These are phyloP conservation scores for Myzus persicae DNA, from an alignment of 1,140 invertebrate species.

Conservation along the genomic window DNA sequence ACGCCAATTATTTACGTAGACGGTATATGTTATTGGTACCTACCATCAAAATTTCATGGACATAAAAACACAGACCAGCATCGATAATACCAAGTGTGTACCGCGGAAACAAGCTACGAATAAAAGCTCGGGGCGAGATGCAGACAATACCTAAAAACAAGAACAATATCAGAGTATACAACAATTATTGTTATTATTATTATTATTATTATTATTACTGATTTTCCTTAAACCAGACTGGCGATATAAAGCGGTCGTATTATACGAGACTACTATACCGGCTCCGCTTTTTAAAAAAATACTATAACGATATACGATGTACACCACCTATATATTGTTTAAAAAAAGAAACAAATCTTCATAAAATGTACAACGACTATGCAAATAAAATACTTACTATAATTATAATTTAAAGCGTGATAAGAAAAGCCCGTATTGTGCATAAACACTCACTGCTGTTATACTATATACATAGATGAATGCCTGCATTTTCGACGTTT, in stretches of 20 bases:
- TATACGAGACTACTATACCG: not conserved
- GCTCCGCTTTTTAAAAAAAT: not conserved
- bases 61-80: not conserved
- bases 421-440: not conserved
- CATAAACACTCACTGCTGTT: not conserved
- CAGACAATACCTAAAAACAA: not conserved
- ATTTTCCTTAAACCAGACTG: not conserved
- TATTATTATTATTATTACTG: not conserved
- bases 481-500: not conserved
- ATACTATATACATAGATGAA: not conserved
- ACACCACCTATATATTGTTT: not conserved
- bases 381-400: too few relatives aligned
- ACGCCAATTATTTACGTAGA: not conserved
- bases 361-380: not conserved
- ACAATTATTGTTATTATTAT: not conserved
- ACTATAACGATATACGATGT: not conserved
- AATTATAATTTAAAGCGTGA: not conserved
- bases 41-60: not conserved
- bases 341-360: not conserved
- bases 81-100: not conserved
- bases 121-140: not conserved
- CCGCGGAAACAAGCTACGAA: not conserved
- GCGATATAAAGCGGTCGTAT: not conserved
- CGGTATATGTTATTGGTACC: too few relatives aligned
- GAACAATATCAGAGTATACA: not conserved